These are phyloP conservation scores for Gryllus longicercus DNA, from an alignment of 2,888 invertebrate species.

Conservation along the genomic window DNA sequence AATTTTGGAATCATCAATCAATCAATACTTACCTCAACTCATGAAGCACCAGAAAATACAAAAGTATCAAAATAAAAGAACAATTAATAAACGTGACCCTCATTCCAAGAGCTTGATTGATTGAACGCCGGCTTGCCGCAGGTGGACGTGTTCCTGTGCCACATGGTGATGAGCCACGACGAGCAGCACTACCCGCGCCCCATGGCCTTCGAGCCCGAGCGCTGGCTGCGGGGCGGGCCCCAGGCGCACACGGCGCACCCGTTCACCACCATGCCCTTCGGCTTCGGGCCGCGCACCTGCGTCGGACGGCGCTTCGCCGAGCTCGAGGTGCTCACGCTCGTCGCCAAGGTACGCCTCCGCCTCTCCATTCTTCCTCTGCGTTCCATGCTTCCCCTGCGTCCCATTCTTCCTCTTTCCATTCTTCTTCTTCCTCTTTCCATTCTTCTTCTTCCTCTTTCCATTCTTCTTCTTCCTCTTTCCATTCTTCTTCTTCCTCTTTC, in stretches of 20 bases:
- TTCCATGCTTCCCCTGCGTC: not conserved
- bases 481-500: not conserved
- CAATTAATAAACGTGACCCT: too few species aligned
- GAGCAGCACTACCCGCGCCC: slow-evolving; percentile 56
- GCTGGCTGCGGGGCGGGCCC: slow-evolving; percentile 57
- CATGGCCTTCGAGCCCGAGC: slow-evolving; percentile 59
- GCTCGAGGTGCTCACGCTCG: slow-evolving; percentile 59
- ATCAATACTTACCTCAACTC: too few species aligned
- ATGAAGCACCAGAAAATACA: too few species aligned
- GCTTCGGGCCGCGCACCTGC: slow-evolving; percentile 65
- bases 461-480: not conserved
- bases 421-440: not conserved
- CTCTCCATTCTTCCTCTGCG: not conserved
- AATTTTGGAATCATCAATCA: too few species aligned
- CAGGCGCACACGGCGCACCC: slow-evolving; percentile 49
- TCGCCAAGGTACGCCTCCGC: not conserved
- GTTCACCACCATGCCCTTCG: slow-evolving; percentile 63
- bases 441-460: not conserved
- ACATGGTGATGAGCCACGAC: slow-evolving; percentile 22
- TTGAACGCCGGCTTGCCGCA: slow-evolving; percentile 23
- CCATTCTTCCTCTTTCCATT: not conserved
- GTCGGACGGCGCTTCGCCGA: slow-evolving; percentile 70
- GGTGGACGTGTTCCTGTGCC: slow-evolving; percentile 37
- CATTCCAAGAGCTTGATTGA: too few species aligned
- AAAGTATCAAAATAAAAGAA: too few species aligned